Percentiles rank a stretch among this genome's conserved stretches.
Conservation (phyloP, 2,113 vertebrate species). For the Gobius niger region DNA sequence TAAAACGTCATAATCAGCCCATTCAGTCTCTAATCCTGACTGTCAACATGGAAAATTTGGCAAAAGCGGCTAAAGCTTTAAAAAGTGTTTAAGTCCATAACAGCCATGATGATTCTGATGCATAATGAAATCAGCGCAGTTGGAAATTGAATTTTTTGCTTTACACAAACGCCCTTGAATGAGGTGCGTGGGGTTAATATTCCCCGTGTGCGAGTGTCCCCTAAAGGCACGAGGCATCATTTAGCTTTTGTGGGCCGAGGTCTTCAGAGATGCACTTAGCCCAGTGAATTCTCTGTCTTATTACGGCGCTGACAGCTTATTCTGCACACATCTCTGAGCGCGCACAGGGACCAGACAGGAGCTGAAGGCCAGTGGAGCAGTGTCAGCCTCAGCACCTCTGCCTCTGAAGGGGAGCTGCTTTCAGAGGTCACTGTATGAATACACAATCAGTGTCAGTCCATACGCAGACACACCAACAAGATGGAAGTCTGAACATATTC, state of each 20-base stretch:
- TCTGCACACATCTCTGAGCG: constrained; percentile 45
- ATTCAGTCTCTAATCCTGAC: neutral
- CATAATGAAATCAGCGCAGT: constrained; percentile 13
- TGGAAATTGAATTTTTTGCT: constrained; percentile 32
- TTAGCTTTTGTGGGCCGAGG: constrained; percentile 46
- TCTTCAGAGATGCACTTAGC: constrained; percentile 54
- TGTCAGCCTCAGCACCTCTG: constrained; percentile 44
- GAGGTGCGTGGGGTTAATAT: constrained; percentile 51
- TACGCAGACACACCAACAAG: constrained; percentile 32
- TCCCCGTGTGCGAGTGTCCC: constrained; percentile 30
- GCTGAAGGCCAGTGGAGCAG: constrained; percentile 50
- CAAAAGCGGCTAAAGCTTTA: neutral
- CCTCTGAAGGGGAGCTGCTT: constrained; percentile 49
- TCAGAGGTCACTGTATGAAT: constrained; percentile 64
- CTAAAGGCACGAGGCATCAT: constrained; percentile 48
- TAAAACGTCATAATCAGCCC: neutral
- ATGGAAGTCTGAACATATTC: constrained; percentile 43
- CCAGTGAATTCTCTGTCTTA: constrained; percentile 58
- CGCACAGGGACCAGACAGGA: constrained; percentile 35
- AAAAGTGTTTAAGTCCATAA: neutral
- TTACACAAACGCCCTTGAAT: constrained; percentile 58
- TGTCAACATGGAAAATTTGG: neutral
- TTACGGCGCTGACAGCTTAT: constrained; percentile 61
- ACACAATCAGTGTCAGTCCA: constrained; percentile 40
- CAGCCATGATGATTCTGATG: neutral